A percentile compares a stretch with the other conserved stretches of the same genome.
Evolutionary conservation across 2,113 vertebrate species (phyloP).

Genomic region (Xenopus borealis): DNA sequence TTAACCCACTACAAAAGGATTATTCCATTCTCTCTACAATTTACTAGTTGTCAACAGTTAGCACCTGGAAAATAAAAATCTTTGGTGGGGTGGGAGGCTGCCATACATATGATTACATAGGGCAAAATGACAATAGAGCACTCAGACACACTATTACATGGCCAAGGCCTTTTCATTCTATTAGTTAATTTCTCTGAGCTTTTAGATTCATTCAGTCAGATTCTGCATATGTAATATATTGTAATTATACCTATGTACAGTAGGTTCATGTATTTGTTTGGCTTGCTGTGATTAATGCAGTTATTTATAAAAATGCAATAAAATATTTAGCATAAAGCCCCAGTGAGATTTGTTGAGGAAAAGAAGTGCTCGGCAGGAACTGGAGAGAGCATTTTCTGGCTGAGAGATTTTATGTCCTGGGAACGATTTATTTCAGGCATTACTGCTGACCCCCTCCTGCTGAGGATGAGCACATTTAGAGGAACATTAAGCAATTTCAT

Average conservation of each 20-base stretch:
- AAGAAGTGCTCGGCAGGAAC: constrained; percentile 13
- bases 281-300: constrained; percentile 5
- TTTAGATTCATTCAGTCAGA: no score
- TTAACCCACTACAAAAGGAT: no score
- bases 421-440: constrained; percentile 34
- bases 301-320: constrained; percentile 13
- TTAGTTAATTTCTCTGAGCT: no score
- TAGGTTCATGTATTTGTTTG: neutral
- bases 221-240: neutral
- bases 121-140: no score
- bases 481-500: constrained; percentile 44
- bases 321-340: constrained; percentile 11
- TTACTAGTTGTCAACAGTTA: no score
- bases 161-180: no score
- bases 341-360: constrained; percentile 2
- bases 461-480: constrained; percentile 30
- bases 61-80: no score
- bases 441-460: constrained; percentile 40
- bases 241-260: neutral
- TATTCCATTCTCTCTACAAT: no score
- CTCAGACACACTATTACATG: no score
- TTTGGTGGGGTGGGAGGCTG: no score
- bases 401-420: constrained; percentile 34
- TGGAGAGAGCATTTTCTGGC: constrained; percentile 32
- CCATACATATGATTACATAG: no score